Percentiles rank a stretch among this genome's conserved stretches.
Conservation (phyloP, 1,140 invertebrate species). For the Anoplophora glabripennis region DNA sequence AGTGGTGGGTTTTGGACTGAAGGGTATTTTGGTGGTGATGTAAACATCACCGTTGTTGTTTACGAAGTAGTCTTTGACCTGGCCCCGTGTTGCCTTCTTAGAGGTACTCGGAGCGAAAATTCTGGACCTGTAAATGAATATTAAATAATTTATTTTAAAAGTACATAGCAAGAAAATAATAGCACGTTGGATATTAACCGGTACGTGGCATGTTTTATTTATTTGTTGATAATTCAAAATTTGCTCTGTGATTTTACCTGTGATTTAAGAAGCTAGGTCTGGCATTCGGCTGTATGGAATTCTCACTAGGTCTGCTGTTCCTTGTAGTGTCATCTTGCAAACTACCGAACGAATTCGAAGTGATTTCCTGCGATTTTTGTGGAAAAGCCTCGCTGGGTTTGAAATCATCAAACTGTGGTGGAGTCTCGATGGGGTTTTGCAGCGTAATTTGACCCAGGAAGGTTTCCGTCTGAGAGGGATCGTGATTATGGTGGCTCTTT, state of each 20-base stretch:
- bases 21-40: constrained; percentile 31
- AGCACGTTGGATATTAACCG: too few relatives aligned
- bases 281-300: too few relatives aligned
- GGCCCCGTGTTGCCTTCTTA: constrained; percentile 19
- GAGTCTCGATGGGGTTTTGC: constrained; percentile 54
- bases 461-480: constrained; percentile 57
- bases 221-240: too few relatives aligned
- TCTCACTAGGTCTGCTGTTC: background rate
- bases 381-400: constrained; percentile 3
- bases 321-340: background rate
- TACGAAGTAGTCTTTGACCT: constrained; percentile 47
- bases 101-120: constrained; percentile 35
- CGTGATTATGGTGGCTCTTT: constrained; percentile 51
- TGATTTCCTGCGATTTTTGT: constrained; percentile 3
- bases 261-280: too few relatives aligned
- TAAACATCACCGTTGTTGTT: constrained; percentile 45
- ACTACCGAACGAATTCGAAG: background rate
- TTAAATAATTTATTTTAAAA: too few relatives aligned
- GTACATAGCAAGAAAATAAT: too few relatives aligned
- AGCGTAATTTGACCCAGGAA: constrained; percentile 59
- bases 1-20: constrained; percentile 32
- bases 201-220: too few relatives aligned
- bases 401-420: constrained; percentile 30
- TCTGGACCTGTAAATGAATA: constrained; percentile 20
- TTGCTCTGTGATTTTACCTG: too few relatives aligned